These are phyloP conservation scores for Clarias pachynema DNA, from an alignment of 2,797 vertebrate genomes.

Conservation along the genomic window DNA sequence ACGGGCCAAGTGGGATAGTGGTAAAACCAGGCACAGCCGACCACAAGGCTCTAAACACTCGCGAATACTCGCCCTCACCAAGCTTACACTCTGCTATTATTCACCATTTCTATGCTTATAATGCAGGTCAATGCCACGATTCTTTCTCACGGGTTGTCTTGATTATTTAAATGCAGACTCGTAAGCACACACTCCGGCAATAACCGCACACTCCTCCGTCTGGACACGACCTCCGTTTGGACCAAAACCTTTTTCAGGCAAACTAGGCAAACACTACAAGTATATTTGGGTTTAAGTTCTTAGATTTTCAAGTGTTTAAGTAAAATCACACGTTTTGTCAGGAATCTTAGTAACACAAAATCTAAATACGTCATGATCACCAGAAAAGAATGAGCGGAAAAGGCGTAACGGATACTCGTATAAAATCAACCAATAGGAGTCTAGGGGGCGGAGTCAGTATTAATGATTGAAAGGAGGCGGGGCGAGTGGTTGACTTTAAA, in stretches of 20 bases:
- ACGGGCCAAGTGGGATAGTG: constrained; percentile 6
- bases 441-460: background rate
- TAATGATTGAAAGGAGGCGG: background rate
- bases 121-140: background rate
- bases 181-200: background rate
- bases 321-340: no score
- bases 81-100: constrained; percentile 20
- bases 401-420: background rate
- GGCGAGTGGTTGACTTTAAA: background rate
- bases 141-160: constrained; percentile 9
- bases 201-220: background rate
- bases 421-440: background rate
- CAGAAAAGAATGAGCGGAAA: background rate
- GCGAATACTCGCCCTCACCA: background rate
- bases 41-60: constrained; percentile 10
- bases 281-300: no score
- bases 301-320: no score
- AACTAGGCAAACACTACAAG: background rate
- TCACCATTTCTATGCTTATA: constrained; percentile 14
- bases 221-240: no score
- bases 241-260: background rate
- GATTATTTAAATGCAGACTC: background rate
- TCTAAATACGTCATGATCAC: no score
- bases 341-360: no score
- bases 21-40: background rate